Conservation (phyloP, 2,888 invertebrate genomes). For the Phortica magna region DNA sequence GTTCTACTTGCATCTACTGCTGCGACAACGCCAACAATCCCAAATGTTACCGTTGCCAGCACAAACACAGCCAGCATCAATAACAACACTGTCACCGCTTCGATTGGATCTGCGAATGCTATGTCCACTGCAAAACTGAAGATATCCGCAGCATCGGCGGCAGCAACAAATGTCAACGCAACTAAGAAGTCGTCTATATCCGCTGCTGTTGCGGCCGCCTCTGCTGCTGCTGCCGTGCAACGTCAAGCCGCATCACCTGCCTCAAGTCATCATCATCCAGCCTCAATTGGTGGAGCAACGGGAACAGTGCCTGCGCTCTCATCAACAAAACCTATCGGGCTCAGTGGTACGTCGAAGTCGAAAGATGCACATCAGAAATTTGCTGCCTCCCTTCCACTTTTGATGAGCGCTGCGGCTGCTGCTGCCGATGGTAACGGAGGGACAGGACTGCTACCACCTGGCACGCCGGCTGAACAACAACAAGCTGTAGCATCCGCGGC, state of each 20-base stretch:
- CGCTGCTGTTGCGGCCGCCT: conserved; percentile 12
- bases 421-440: conserved; percentile 70
- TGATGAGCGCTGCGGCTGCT: conserved; percentile 72
- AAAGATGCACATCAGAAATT: conserved; percentile 70
- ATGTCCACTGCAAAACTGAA: conserved; percentile 32
- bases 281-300: conserved; percentile 45
- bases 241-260: conserved; percentile 47
- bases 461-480: conserved; percentile 46
- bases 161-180: conserved; percentile 43
- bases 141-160: conserved; percentile 45
- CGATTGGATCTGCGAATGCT: conserved; percentile 23
- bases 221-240: conserved; percentile 41
- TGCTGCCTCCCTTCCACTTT: conserved; percentile 62
- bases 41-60: conserved; percentile 33
- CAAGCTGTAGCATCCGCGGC: conserved; percentile 64
- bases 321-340: conserved; percentile 49
- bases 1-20: conserved; percentile 48
- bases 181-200: not conserved
- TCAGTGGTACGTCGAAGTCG: conserved; percentile 44
- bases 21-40: conserved; percentile 47
- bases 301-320: conserved; percentile 53
- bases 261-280: conserved; percentile 48
- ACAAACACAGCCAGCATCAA: conserved; percentile 49
- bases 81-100: not conserved
- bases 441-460: conserved; percentile 49